Evolutionary conservation across 2,888 invertebrate species (phyloP), one percentile per base, ranked within the genome.

Genomic region (Diaperis boleti): DNA sequence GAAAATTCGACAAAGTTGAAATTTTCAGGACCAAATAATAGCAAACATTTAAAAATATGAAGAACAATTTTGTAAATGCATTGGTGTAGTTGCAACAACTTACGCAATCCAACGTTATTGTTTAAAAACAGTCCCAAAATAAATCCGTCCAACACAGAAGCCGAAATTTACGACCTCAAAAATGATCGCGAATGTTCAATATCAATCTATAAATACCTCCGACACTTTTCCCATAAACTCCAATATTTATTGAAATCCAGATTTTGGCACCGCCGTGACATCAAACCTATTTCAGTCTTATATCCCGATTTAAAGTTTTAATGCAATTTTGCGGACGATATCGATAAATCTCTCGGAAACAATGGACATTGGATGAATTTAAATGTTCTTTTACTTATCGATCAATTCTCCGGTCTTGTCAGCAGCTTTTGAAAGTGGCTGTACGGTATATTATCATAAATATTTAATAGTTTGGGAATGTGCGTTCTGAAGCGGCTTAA

Each of bases 351-450:
- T 33, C 11, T 13, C 11, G 33, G 33, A 33, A 33, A 33, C 33
- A 33, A 33, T 33, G 33, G 39, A 39, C 39, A 39, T 39, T 39
- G 14, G 15, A 7, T 17, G 39, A 39, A 39, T 39, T 39, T 39
- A 39, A 39, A 39, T 39, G 8, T 39, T n/a, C n/a, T n/a, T 39
- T 39, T 13, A 17, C 5, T 39, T 14, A 17, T 39, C 33, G 33
- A 33, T 33, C 33, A 13, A n/a, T 2, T n/a, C 33, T 33, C 11
- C 11, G 11, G n/a, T 33, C 8, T 33, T 33, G 33, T 33, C 33
- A 33, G 11, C 33, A 11, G 2, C 33, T 13, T 33, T 1, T 5
- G 31, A 33, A 33, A 33, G 0, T 11, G n/a, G 4, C 13, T 33
- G 5, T 33, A 11, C 13, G 33, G 33, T 26, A 26, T 26, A 26